phyloP scores from a whole-genome alignment of 2,888 invertebrate species.

The Odontocerum albicorne region DNA sequence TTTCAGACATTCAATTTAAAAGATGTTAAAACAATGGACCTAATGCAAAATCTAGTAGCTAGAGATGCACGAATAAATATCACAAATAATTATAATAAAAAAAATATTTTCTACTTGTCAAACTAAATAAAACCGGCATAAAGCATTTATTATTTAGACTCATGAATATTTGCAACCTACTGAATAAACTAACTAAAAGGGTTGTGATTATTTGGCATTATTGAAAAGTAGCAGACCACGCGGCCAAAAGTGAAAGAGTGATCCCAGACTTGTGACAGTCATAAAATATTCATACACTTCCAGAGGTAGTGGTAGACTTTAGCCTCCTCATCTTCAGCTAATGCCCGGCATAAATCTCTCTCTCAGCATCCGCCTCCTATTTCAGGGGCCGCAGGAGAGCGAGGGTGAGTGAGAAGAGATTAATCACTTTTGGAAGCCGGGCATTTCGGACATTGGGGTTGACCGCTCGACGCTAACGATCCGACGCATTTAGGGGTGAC shows the following conservation, averaged over 20 bases:
- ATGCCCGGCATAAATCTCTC: slow-evolving; percentile 22
- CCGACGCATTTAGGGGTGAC: slow-evolving; percentile 12
- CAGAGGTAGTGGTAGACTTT: slow-evolving; percentile 2
- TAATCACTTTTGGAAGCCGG: slow-evolving; percentile 23
- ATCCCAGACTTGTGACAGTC: neutral
- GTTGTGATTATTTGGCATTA: too few species aligned
- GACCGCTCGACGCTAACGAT: slow-evolving; percentile 25
- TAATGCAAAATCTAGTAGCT: too few species aligned
- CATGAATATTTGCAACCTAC: too few species aligned
- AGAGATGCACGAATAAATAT: too few species aligned
- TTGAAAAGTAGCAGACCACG: neutral
- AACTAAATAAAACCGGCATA: too few species aligned
- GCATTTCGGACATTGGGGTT: slow-evolving; percentile 23
- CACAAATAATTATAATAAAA: too few species aligned
- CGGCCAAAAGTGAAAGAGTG: neutral
- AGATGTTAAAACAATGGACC: too few species aligned
- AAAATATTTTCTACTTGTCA: too few species aligned
- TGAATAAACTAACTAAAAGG: too few species aligned
- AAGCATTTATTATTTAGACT: too few species aligned
- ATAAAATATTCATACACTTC: slow-evolving; percentile 24
- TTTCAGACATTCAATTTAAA: too few species aligned
- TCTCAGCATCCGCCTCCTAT: neutral
- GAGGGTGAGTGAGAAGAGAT: slow-evolving; percentile 14
- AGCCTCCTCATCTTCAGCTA: slow-evolving; percentile 13
- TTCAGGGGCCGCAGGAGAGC: neutral